Percentiles rank a stretch among this genome's conserved stretches.
Conservation (phyloP, 2,113 vertebrate species). For the Peromyscus maniculatus region DNA sequence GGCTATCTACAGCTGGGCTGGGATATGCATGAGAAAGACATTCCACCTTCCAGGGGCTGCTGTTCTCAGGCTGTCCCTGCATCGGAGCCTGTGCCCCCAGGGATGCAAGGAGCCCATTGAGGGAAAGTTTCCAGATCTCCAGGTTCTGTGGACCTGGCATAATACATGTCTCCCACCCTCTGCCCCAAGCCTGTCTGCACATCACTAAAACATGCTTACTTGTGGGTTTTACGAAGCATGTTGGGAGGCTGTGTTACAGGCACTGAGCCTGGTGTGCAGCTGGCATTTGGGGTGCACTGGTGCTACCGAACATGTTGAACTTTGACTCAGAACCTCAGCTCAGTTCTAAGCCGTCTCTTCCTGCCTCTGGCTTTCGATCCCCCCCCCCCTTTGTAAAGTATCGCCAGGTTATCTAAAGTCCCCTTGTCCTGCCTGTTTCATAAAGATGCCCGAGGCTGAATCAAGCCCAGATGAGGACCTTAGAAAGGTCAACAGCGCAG, state of each 20-base stretch:
- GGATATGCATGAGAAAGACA: background rate
- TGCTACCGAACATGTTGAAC: fast-evolving
- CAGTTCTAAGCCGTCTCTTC: background rate
- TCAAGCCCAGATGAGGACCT: constrained; percentile 50
- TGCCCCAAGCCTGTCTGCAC: background rate
- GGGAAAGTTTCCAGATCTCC: background rate
- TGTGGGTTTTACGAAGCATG: background rate
- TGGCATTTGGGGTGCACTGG: background rate
- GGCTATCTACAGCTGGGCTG: background rate
- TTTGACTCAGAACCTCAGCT: background rate
- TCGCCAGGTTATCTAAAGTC: background rate
- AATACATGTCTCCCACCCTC: background rate
- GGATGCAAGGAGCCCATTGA: background rate
- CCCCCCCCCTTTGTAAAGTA: background rate
- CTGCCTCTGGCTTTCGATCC: background rate
- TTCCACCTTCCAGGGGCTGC: background rate
- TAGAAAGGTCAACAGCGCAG: background rate
- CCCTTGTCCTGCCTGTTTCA: background rate
- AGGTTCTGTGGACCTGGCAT: background rate
- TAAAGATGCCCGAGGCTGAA: constrained; percentile 35
- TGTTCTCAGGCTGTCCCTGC: background rate
- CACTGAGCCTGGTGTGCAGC: background rate
- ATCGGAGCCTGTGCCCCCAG: fast-evolving
- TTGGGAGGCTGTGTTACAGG: background rate
- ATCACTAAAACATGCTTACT: background rate